phyloP scores from a whole-genome alignment of 2,797 vertebrate species.

The Calcarius lapponicus region DNA sequence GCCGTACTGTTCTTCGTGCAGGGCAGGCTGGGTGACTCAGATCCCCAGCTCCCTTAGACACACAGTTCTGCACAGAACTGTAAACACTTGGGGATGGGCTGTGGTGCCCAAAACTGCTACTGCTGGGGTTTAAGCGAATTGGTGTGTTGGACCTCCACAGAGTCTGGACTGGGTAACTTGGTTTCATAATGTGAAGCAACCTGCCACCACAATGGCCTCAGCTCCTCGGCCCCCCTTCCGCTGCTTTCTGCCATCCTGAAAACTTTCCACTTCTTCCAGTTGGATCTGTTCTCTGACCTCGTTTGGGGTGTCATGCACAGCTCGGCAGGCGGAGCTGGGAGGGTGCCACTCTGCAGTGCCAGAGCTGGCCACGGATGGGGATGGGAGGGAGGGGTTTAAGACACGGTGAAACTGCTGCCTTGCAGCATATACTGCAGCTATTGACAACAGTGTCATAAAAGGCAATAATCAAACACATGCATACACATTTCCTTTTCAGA shows the following conservation, averaged over 20 bases:
- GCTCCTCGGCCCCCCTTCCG: not conserved
- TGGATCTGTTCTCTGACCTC: not conserved
- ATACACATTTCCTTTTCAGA: not conserved
- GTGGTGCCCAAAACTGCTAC: not conserved
- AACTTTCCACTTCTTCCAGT: not conserved
- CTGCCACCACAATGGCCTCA: not conserved
- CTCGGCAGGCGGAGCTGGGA: not conserved
- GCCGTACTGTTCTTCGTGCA: not conserved
- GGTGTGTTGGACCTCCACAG: not conserved
- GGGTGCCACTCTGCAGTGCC: not conserved
- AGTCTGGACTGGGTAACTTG: not conserved
- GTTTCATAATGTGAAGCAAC: not conserved
- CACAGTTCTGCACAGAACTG: not conserved
- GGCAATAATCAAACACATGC: not conserved
- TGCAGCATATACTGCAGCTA: not conserved
- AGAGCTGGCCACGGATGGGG: not conserved
- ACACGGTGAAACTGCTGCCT: not conserved
- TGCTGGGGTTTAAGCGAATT: not conserved
- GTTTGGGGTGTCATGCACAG: rapidly evolving
- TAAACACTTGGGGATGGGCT: not conserved
- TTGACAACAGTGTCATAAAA: not conserved
- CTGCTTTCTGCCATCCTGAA: not conserved
- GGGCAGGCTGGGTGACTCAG: not conserved
- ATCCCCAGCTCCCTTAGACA: not conserved
- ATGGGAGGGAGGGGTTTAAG: not conserved